Evolutionary conservation across 2,888 invertebrate genomes (phyloP).

Genomic region (Leucophenga montana): DNA sequence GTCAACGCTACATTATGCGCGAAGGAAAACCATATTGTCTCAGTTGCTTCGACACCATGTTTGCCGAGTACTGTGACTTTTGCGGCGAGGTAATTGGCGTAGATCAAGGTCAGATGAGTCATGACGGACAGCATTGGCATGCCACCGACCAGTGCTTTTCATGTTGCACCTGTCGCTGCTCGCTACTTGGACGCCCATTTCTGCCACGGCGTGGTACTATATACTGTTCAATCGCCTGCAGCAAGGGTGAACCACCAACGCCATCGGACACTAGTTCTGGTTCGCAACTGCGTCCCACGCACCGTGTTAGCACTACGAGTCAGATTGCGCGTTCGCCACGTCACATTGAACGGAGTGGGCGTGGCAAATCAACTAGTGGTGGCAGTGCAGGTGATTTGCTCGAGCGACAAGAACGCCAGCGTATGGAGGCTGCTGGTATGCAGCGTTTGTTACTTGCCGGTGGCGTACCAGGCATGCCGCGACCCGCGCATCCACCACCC

Average conservation of each 20-base stretch:
- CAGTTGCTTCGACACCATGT: slow-evolving; percentile 94
- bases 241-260: slow-evolving; percentile 91
- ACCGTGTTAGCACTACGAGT: slow-evolving; percentile 73
- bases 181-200: slow-evolving; percentile 89
- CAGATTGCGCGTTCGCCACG: slow-evolving; percentile 74
- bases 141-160: slow-evolving; percentile 95
- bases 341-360: slow-evolving; percentile 51
- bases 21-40: slow-evolving; percentile 96
- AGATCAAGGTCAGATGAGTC: slow-evolving; percentile 98
- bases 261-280: slow-evolving; percentile 86
- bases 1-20: slow-evolving; percentile 97
- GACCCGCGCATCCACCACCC: slow-evolving; percentile 78
- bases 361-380: slow-evolving; percentile 58
- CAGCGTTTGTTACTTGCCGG: slow-evolving; percentile 68
- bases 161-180: slow-evolving; percentile 87
- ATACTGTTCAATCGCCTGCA: slow-evolving; percentile 95
- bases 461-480: slow-evolving; percentile 61
- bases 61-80: slow-evolving; percentile 97
- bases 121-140: slow-evolving; percentile 98
- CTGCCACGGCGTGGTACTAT: slow-evolving; percentile 92
- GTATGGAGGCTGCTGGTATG: slow-evolving; percentile 62
- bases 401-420: slow-evolving; percentile 64
- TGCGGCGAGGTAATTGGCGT: slow-evolving; percentile 97
- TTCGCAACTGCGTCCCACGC: slow-evolving; percentile 76
- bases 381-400: slow-evolving; percentile 66